phyloP scores from a whole-genome alignment of 2,797 vertebrate species.

The Dendrocincla fuliginosa region DNA sequence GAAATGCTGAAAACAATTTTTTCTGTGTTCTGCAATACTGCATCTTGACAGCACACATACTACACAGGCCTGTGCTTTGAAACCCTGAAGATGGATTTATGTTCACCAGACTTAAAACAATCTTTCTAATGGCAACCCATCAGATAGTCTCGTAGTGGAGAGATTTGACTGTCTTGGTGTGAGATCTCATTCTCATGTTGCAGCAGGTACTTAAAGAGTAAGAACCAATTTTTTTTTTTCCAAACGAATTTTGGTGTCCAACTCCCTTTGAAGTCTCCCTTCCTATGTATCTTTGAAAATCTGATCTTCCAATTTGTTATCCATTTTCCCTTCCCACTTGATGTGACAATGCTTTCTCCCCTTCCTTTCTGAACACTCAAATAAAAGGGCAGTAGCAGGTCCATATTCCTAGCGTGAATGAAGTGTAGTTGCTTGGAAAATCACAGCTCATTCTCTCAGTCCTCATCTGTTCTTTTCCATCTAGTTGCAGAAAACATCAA shows the following conservation, averaged over 20 bases:
- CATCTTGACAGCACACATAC: not conserved
- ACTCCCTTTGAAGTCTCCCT: constrained; percentile 38
- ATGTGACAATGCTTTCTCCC: not conserved
- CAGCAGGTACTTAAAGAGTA: constrained; percentile 31
- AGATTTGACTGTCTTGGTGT: constrained; percentile 17
- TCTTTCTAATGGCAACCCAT: constrained; percentile 1
- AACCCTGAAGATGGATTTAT: not conserved
- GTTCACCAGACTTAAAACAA: not conserved
- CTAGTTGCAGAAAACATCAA: not conserved
- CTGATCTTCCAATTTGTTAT: constrained; percentile 38
- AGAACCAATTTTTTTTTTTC: not conserved
- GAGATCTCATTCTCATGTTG: constrained; percentile 43
- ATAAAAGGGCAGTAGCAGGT: not conserved
- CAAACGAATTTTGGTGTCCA: constrained; percentile 28
- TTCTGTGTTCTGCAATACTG: not conserved
- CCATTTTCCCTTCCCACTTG: not conserved
- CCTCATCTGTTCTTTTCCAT: not conserved
- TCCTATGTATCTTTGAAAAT: constrained; percentile 57
- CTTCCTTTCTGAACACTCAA: not conserved
- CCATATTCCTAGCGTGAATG: not conserved
- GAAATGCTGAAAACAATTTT: not conserved
- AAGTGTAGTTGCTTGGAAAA: not conserved
- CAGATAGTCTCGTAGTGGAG: not conserved
- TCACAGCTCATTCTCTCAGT: not conserved
- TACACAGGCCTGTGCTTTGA: not conserved